Evolutionary conservation across 2,888 invertebrate species (phyloP), one percentile per base, ranked within the genome.

Genomic region (Morpho helenor): DNA sequence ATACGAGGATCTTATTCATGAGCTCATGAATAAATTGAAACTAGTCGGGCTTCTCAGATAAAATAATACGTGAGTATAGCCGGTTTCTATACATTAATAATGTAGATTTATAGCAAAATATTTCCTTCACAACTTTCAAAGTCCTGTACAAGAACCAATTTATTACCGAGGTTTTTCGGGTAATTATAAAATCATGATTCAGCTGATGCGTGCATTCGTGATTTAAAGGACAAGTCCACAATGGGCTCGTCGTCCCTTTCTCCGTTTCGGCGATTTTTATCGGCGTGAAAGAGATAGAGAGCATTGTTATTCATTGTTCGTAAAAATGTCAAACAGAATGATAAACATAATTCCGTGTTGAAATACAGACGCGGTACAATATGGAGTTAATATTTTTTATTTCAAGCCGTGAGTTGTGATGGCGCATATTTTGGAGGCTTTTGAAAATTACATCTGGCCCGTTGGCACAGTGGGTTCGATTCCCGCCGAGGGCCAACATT

Each of bases 291-390:
- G 68, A 68, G 76, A 80, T 71, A 69, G 79, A 77, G 82, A 77
- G 68, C 70, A 65, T 69, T 66, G 66, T 55, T 49, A 63, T 64
- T 79, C 77, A 86, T 87, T 88, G 87, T 89, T 85, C 83, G 80
- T 82, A 83, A 84, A 84, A 87, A 87, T 87, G 87, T 87, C 86
- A 87, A 88, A 85, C 82, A 82, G 84, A 86, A 88, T 88, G 88
- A 89, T 87, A 87, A 87, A 87, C 87, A 86, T 80, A 85, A 88
- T 85, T 83, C 79, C 76, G 81, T 85, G 87, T 85, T 82, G 83
- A 84, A 87, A 86, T 75, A 75, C 70, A 73, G 76, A 83, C 79
- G 78, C 73, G 56, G 61, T 61, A 60, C 59, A 59, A 62, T 64
- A 61, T 58, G 65, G 53, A 56, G 62, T 64, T 61, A 57, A 49